These are phyloP conservation scores for Lasioglossum pauxillum DNA, from an alignment of 2,888 invertebrate species.

Conservation along the genomic window DNA sequence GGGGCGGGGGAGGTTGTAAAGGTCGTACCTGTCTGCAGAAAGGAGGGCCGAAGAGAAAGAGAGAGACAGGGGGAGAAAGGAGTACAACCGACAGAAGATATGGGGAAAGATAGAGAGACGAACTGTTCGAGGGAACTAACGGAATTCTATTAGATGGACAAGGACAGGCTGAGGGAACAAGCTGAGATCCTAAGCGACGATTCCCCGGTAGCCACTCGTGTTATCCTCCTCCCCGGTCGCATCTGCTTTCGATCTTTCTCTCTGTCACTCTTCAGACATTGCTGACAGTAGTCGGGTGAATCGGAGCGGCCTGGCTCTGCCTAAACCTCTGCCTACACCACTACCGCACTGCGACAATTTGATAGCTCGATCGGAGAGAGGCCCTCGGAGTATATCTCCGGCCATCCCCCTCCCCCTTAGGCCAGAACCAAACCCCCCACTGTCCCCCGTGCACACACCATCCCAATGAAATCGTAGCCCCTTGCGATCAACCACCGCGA, in stretches of 20 bases:
- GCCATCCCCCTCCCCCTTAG: slow-evolving; percentile 12
- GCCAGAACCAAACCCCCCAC: slow-evolving; percentile 14
- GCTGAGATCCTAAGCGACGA: slow-evolving; percentile 70
- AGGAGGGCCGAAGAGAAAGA: slow-evolving; percentile 18
- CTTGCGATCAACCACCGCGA: slow-evolving; percentile 65
- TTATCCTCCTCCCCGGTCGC: slow-evolving; percentile 34
- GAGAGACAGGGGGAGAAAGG: background rate
- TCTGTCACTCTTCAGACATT: slow-evolving; percentile 58
- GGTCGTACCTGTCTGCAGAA: slow-evolving; percentile 55
- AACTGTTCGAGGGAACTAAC: slow-evolving; percentile 38
- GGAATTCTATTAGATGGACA: slow-evolving; percentile 60
- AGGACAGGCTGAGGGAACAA: slow-evolving; percentile 60
- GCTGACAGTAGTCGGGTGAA: slow-evolving; percentile 73
- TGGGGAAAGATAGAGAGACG: slow-evolving; percentile 16
- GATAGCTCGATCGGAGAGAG: slow-evolving; percentile 75
- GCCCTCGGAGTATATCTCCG: slow-evolving; percentile 65
- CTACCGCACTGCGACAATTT: slow-evolving; percentile 84
- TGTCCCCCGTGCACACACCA: slow-evolving; percentile 9
- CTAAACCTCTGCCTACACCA: slow-evolving; percentile 76
- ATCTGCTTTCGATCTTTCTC: slow-evolving; percentile 59
- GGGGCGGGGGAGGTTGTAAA: slow-evolving; percentile 29
- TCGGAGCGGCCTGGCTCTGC: slow-evolving; percentile 62
- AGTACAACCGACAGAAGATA: background rate
- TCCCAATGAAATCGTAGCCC: slow-evolving; percentile 64
- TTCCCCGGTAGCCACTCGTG: slow-evolving; percentile 63